Percentiles rank a stretch among this genome's conserved stretches.
These are phyloP conservation scores for Isichthys henryi DNA, from an alignment of 2,113 vertebrate species.

Conservation along the genomic window DNA sequence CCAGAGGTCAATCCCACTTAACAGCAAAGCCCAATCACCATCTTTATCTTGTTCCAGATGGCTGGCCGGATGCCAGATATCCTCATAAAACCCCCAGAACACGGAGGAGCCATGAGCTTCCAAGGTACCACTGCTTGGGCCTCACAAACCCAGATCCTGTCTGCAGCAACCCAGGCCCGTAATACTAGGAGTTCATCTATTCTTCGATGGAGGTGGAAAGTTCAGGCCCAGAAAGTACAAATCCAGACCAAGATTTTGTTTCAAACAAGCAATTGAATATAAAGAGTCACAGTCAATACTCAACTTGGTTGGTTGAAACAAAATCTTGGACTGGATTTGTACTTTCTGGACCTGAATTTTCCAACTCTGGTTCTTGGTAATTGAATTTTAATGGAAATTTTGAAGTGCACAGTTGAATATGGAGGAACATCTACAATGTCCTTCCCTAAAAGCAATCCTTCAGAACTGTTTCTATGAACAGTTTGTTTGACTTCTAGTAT, in stretches of 20 bases:
- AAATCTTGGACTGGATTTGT: too few relatives aligned
- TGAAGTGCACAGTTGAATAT: not conserved
- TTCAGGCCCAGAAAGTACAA: too few relatives aligned
- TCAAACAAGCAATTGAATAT: too few relatives aligned
- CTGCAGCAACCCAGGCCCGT: not conserved
- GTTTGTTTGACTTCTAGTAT: conserved; percentile 69
- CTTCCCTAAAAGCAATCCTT: conserved; percentile 38
- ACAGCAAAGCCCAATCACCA: conserved; percentile 5
- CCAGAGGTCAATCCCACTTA: conserved; percentile 14
- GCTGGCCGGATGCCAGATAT: conserved; percentile 46
- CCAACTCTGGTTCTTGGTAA: not conserved
- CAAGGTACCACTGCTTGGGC: conserved; percentile 23
- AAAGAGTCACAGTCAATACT: too few relatives aligned
- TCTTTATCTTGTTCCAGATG: conserved; percentile 42
- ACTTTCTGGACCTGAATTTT: too few relatives aligned
- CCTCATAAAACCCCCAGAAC: conserved; percentile 41
- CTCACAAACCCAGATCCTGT: conserved; percentile 44
- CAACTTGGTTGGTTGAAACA: too few relatives aligned
- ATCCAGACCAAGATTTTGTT: too few relatives aligned
- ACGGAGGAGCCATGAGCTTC: conserved; percentile 33
- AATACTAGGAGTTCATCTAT: not conserved
- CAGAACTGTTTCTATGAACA: conserved; percentile 66
- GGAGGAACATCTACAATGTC: conserved; percentile 57
- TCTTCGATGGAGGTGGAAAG: not conserved
- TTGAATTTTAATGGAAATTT: not conserved